Conservation (phyloP, 1,140 invertebrate genomes). For the Heterodera schachtii region DNA sequence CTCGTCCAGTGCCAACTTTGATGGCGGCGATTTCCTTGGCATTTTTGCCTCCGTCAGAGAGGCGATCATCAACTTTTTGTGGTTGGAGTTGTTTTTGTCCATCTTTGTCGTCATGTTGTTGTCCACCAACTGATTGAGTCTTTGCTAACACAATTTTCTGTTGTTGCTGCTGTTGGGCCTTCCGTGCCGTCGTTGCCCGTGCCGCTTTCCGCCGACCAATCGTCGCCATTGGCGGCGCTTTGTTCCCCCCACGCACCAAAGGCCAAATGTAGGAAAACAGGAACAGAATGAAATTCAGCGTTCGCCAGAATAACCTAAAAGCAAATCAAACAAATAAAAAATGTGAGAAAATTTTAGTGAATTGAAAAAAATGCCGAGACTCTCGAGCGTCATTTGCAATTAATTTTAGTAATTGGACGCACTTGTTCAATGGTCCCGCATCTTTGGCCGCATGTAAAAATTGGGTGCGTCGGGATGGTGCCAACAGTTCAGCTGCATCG, state of each 20-base stretch:
- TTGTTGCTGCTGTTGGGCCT: neutral
- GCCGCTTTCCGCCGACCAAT: neutral
- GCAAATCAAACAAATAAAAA: neutral
- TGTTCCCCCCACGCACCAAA: slow-evolving; percentile 25
- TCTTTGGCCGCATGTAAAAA: neutral
- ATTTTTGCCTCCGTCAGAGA: too few species aligned
- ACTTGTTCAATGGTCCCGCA: neutral
- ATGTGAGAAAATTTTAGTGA: neutral
- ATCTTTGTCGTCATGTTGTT: too few species aligned
- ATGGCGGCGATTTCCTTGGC: too few species aligned
- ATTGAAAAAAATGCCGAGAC: neutral
- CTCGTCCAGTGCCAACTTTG: too few species aligned
- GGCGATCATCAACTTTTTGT: too few species aligned
- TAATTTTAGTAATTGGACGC: neutral
- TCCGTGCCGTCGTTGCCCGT: too few species aligned
- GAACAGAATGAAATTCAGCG: slow-evolving; percentile 44
- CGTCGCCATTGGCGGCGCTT: neutral
- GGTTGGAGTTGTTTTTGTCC: too few species aligned
- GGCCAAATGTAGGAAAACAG: slow-evolving; percentile 43
- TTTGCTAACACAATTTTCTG: neutral
- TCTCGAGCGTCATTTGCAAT: neutral
- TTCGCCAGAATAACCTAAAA: slow-evolving; percentile 34
- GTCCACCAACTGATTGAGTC: too few species aligned
- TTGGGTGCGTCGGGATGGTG: neutral
- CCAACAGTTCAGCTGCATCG: neutral